These are phyloP conservation scores for Cheilosia grossa DNA, from an alignment of 2,888 invertebrate species.

Conservation along the genomic window DNA sequence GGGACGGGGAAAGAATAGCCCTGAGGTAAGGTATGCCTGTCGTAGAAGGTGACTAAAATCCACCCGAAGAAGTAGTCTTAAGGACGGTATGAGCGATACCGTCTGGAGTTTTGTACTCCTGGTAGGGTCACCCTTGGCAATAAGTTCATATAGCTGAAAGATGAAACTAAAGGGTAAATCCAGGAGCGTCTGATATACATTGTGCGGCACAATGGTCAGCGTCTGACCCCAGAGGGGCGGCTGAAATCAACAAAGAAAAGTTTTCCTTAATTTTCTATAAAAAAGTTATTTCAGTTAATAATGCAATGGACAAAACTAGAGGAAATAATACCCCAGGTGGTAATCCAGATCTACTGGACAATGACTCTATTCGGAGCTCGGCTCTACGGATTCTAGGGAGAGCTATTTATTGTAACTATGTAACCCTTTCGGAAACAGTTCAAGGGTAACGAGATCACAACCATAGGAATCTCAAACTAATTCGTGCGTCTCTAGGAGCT, in stretches of 20 bases:
- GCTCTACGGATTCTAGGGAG: too few relatives aligned
- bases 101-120: neutral
- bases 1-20: too few relatives aligned
- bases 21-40: too few relatives aligned
- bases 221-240: conserved; percentile 3
- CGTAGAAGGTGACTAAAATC: neutral
- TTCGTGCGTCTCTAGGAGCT: too few relatives aligned
- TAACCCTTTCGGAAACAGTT: too few relatives aligned
- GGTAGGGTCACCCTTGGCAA: conserved; percentile 5
- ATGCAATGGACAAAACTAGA: neutral
- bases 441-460: too few relatives aligned
- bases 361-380: neutral
- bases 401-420: too few relatives aligned
- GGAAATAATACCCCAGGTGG: too few relatives aligned
- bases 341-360: too few relatives aligned
- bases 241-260: neutral
- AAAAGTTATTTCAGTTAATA: neutral
- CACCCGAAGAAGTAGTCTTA: neutral
- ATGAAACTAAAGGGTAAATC: neutral
- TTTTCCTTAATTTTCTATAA: neutral
- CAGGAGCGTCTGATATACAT: conserved; percentile 1
- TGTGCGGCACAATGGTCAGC: neutral
- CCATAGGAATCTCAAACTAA: too few relatives aligned
- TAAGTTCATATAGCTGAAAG: neutral
- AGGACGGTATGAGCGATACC: neutral